Evolutionary conservation across 2,797 vertebrate genomes (phyloP), one percentile per base, ranked within the genome.

Genomic region (Hemitrygon akajei): DNA sequence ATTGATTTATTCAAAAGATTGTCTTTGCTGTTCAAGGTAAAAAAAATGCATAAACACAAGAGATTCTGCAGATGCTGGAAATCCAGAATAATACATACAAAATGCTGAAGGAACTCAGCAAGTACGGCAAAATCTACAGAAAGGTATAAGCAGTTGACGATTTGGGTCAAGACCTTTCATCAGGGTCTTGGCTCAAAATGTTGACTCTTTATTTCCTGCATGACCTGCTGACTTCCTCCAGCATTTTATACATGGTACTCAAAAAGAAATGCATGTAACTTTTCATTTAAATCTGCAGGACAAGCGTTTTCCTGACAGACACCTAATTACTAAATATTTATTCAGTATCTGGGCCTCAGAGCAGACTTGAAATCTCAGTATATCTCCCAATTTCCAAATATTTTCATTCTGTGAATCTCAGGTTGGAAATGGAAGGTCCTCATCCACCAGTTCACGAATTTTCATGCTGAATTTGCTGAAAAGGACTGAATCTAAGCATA

Each of bases 201-300:
- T 47, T 47, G 47, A 47, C 47, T 47, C 47, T 47, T 47, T 47
- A 47, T 47, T 47, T 47, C 47, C 47, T 47, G 47, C 47, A 47
- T 47, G 47, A 47, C 47, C 47, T 47, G 47, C 47, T 47, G 47
- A 47, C 47, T 47, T 47, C 47, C 47, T 47, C 47, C 47, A 47
- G 47, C 47, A 47, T 47, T 47, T 47, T 47, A 47, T 47, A 47
- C 47, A 47, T 47, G 47, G 2, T 47, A 47, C 47, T 47, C 47
- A 47, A 47, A 47, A 47, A 47, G 47, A 47, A 47, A 47, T 47
- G n/a, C 63, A 7, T 69, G 18, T 22, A 89, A 22, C 63, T 37
- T 89, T 89, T 37, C 63, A 66, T 89, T 89, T 69, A 89, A 89
- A 69, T 89, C 86, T 69, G n/a, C n/a, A 37, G n/a, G n/a, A 18